Conservation (phyloP, 2,888 invertebrate species). For the Erebia epiphron region DNA sequence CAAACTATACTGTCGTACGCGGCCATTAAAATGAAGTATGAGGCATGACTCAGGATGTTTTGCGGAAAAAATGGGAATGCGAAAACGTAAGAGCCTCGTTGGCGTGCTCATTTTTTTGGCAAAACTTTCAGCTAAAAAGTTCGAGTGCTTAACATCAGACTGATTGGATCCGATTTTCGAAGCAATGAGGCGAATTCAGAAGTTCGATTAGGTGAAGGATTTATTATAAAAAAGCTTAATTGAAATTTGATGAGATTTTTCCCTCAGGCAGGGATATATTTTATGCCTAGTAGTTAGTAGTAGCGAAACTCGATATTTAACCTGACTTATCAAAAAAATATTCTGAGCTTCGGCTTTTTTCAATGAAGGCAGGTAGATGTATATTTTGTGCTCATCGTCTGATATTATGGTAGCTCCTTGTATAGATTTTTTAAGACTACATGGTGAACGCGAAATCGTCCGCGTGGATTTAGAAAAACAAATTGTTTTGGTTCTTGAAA, state of each 20-base stretch:
- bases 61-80: constrained; percentile 28
- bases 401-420: too few species aligned
- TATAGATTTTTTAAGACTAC: too few species aligned
- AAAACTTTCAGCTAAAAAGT: constrained; percentile 22
- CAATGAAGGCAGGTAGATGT: neutral
- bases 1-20: constrained; percentile 55
- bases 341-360: neutral
- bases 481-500: too few species aligned
- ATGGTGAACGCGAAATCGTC: too few species aligned
- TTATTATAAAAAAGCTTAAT: constrained; percentile 23
- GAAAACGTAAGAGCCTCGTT: constrained; percentile 31
- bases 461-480: neutral
- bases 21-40: constrained; percentile 47
- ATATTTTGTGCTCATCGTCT: too few species aligned
- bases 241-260: constrained; percentile 20
- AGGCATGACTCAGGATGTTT: constrained; percentile 43
- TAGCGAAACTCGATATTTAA: neutral
- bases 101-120: constrained; percentile 23
- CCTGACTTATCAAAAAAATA: neutral
- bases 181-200: constrained; percentile 24
- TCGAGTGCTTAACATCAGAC: constrained; percentile 26
- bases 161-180: constrained; percentile 27
- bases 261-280: neutral
- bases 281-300: neutral
- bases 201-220: constrained; percentile 27